Base-by-base conservation (phyloP, 2,888 invertebrate species). In the Acanthopleura granulata region DNA sequence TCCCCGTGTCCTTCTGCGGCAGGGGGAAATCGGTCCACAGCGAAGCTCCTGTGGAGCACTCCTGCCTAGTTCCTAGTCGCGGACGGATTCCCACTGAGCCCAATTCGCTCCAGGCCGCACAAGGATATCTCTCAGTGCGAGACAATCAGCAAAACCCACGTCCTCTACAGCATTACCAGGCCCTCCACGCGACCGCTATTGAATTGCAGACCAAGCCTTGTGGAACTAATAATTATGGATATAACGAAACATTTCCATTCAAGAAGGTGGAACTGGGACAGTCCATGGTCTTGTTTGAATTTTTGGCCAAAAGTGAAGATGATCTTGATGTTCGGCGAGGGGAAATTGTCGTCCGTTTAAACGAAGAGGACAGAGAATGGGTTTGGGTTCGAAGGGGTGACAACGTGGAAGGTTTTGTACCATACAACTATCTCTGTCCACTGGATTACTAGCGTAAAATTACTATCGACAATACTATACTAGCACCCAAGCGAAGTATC, bases 321-420 rank as follows among this genome's bases (percentile, higher is more conserved):
- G 98, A 98, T 90, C 95, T 97, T 0, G 96, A 95, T 61, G 97
- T 98, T 0, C 96, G 97, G 86, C 92, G 97, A 72, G 97, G 97
- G 0, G 97, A 98, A 89, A 96, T 97, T 91, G 97, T 98, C n/a
- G 97, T 97, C 76, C 96, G 98, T 18, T 91, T 98, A 16, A 98
- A 98, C 91, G 93, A 96, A 86, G 97, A 97, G 89, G 97, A 98
- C 91, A 95, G 96, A 0, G 97, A 97, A 90, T 98, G 98, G 98
- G 97, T 95, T 90, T 98, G 97, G 97, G 96, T 98, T 74, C 94
- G 96, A 61, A 93, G 97, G 82, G 95, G 95, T 82, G 96, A 97
- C 88, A 96, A 96, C 0, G 96, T 96, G 84, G 97, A 98, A 91
- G 98, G 98, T 0, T 98, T 98, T 90, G 97, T 98, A 73, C 98